Base-by-base conservation (phyloP, 2,888 invertebrate genomes). In the Eilema caniola region DNA sequence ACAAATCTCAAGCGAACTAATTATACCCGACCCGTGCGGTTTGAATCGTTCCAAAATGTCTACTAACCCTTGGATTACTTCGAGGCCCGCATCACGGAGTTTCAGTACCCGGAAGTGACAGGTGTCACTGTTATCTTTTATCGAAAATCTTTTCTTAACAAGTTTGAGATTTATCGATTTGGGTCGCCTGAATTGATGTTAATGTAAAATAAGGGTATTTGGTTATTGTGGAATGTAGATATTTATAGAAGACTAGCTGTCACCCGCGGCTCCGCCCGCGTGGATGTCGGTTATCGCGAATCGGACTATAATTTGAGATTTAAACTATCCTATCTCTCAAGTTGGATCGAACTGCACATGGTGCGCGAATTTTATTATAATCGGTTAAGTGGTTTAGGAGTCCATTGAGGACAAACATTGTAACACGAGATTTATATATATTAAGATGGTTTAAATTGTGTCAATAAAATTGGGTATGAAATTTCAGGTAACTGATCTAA, bases 91-190 rank as follows among this genome's bases (percentile, higher is more conserved):
- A 80, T 84, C 74, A 71, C 75, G 68, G 70, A 80, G 75, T 75
- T 79, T 72, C 61, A 65, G 77, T 77, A 74, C 77, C 63, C 59
- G 47, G 47, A 72, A 76, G 71, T 83, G 84, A 84, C 83, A 82
- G 80, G 81, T 84, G 82, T 80, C 71, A 69, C 65, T 64, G 71
- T 71, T 80, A 82, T 82, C 78, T 70, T 64, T 67, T 75, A 81
- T 78, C 74, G 75, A 67, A 75, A 76, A 83, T 81, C 80, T 79
- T 77, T 80, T 82, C 78, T 76, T 76, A 63, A 72, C 71, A 77
- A 79, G 75, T 80, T 81, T 64, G 47, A 65, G 76, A 76, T 84
- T 80, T 78, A 83, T 77, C 67, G 80, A 81, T 79, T 81, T 65
- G 65, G 62, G 63, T 33, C 31, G 10, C 28, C 68, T 31, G 63